Evolutionary conservation across 1,140 invertebrate genomes (phyloP).

Genomic region (Leucophenga varia): DNA sequence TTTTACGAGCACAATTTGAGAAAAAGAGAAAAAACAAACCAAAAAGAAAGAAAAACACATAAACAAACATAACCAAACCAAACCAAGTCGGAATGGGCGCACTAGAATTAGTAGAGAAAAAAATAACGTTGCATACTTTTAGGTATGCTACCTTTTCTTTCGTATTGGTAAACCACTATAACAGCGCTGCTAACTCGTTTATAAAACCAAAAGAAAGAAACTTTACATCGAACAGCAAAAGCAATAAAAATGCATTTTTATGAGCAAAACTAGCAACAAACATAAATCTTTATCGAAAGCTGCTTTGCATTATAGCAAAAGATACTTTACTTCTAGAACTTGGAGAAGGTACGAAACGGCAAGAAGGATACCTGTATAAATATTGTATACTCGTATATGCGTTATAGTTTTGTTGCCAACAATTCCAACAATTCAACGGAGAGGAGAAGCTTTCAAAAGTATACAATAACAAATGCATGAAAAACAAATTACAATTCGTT

Average conservation of each 20-base stretch:
- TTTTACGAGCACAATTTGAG: conserved; percentile 38
- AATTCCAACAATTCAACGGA: no score
- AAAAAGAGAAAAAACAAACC: conserved; percentile 6
- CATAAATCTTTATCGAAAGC: conserved; percentile 54
- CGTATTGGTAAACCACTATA: no score
- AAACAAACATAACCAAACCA: conserved; percentile 5
- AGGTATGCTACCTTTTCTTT: conserved; percentile 1
- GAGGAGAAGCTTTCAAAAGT: no score
- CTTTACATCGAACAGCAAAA: conserved; percentile 33
- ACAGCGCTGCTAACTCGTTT: no score
- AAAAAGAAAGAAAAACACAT: conserved; percentile 21
- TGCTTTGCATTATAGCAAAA: conserved; percentile 52
- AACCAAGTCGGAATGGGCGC: no score
- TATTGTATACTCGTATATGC: no score
- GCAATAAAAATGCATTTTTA: conserved; percentile 54
- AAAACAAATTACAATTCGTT: conserved; percentile 53
- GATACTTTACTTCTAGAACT: no score
- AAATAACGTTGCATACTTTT: conserved; percentile 8
- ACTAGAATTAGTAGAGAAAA: background rate
- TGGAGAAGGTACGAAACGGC: no score
- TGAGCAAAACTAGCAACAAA: conserved; percentile 54
- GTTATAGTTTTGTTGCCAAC: no score
- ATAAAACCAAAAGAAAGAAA: no score
- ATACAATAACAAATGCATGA: conserved; percentile 47
- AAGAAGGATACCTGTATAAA: no score